These are phyloP conservation scores for Mormyrus lacerda DNA, from an alignment of 2,113 vertebrate genomes.

Conservation along the genomic window DNA sequence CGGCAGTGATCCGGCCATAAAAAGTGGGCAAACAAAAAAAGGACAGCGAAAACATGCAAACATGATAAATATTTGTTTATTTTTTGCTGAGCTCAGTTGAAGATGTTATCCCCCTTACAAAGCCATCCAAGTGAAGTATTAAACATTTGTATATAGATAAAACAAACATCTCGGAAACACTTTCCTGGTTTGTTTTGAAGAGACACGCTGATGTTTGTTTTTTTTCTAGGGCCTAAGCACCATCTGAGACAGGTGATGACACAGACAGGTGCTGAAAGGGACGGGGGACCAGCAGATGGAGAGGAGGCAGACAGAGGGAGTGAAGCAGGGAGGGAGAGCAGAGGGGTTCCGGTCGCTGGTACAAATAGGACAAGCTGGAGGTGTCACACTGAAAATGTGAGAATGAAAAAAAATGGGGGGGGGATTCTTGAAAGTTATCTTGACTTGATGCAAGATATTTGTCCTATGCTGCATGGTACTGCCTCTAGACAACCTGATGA, in stretches of 20 bases:
- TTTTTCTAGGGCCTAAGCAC: constrained; percentile 30
- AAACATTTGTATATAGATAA: neutral
- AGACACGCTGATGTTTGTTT: constrained; percentile 17
- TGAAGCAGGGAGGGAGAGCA: neutral
- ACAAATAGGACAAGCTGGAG: neutral
- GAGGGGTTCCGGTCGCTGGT: neutral
- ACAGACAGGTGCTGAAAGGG: constrained; percentile 72
- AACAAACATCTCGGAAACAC: neutral
- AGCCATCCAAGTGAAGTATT: neutral
- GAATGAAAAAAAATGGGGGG: neutral
- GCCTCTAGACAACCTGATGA: neutral
- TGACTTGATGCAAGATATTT: neutral
- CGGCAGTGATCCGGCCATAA: neutral
- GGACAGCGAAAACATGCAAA: neutral
- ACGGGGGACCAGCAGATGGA: constrained; percentile 27
- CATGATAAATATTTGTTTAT: neutral
- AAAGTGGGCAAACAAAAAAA: neutral
- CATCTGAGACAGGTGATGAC: constrained; percentile 54
- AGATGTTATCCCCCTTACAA: neutral
- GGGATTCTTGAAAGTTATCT: neutral
- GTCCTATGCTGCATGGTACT: neutral
- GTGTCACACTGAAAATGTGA: neutral
- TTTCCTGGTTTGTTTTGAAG: neutral
- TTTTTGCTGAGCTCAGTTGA: neutral
- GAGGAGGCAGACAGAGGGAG: constrained; percentile 15